These are phyloP conservation scores for Monoplex corrugatus DNA, from an alignment of 2,888 invertebrate genomes.

Conservation along the genomic window DNA sequence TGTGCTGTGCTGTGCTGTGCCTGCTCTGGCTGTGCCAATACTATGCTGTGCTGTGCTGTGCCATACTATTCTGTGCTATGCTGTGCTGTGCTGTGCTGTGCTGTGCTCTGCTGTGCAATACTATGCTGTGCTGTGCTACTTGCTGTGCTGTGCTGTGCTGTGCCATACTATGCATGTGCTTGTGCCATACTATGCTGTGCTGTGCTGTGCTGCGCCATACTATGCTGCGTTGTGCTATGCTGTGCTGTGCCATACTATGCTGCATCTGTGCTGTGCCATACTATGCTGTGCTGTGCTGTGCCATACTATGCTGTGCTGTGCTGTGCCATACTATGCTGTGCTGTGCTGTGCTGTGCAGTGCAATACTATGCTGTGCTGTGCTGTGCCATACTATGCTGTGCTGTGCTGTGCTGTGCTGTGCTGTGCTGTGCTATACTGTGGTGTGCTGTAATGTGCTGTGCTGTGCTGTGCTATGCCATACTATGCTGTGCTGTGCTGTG, in stretches of 20 bases:
- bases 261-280: not conserved
- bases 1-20: not conserved
- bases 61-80: not conserved
- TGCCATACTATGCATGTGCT: too few relatives aligned
- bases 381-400: not conserved
- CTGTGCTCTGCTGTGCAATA: not conserved
- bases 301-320: not conserved
- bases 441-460: not conserved
- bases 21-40: too few relatives aligned
- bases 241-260: not conserved
- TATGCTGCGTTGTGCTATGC: not conserved
- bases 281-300: not conserved
- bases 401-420: not conserved
- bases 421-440: not conserved
- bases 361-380: not conserved
- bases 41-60: not conserved
- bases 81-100: constrained; percentile 8
- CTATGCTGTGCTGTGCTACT: not conserved
- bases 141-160: not conserved
- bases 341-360: not conserved
- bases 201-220: not conserved
- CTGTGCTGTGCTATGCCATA: not conserved
- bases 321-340: not conserved
- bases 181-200: not conserved
- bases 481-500: not conserved